Base-by-base conservation (phyloP, 1,140 invertebrate species). In the Oscheius sp. region DNA sequence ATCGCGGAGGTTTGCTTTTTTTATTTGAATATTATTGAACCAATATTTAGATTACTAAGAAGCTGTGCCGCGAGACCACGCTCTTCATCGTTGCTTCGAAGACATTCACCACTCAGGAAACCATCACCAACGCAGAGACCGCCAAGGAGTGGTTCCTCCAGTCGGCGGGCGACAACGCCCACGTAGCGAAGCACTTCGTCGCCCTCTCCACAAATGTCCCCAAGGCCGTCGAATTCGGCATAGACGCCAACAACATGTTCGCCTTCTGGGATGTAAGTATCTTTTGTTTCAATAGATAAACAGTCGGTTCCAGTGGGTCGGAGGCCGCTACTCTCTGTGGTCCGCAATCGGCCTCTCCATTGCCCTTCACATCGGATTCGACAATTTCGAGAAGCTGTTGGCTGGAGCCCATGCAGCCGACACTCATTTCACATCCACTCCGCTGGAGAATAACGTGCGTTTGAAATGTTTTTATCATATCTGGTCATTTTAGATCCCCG, bases 101-200 rank as follows among this genome's bases (percentile, higher is more conserved):
- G 87, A 98, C 95, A 0, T 99, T 97, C 85, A 98, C 95, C 10
- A 99, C 97, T 1, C 95, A 99, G 85, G 97, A 99, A 88, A 99
- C 97, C 1, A 97, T 99, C 76, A 98, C 96, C 20, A 99, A 99
- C 87, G 96, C 97, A 3, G 91, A 90, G 2, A 96, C 96, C 18
- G 96, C 97, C 0, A 97, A 97, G 85, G 87, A 89, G 58, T 99
- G 97, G 97, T 92, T 99, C 82, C 85, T 99, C 46, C 87, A 90
- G 20, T n/a, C 38, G 66, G 66, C 63, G 34, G n/a, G 46, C 20
- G 91, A 95, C 88, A 87, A 89, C 20, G 84, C 89, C 64, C 89
- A 91, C 55, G 93, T 99, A 20, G 91, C 93, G 2, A 94, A 94
- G 83, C 97, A 99, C 87, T 99, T 99, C 87, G 94, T 98, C 10